Evolutionary conservation across 2,888 invertebrate species (phyloP).

Genomic region (Celastrina argiolus): DNA sequence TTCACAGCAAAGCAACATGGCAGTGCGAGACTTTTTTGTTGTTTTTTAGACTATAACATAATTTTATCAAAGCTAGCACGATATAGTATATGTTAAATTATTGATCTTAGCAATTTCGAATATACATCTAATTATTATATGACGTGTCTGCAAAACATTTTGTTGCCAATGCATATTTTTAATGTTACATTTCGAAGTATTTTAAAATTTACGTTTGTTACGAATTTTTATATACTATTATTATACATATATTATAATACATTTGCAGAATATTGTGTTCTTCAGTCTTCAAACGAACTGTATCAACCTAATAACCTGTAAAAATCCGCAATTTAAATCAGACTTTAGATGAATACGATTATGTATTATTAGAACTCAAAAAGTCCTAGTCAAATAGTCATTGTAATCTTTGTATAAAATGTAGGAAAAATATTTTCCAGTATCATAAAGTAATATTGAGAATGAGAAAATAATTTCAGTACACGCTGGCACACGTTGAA

Average conservation of each 20-base stretch:
- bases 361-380: background rate
- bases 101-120: background rate
- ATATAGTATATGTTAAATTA: background rate
- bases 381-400: background rate
- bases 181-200: no score
- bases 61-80: constrained; percentile 1
- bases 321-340: no score
- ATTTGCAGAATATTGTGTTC: background rate
- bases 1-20: background rate
- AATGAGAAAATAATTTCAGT: background rate
- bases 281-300: background rate
- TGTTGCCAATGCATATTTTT: background rate
- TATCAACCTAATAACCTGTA: no score
- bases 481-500: background rate
- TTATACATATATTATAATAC: no score
- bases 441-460: background rate
- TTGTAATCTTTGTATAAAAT: background rate
- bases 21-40: background rate
- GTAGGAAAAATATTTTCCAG: background rate
- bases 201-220: background rate
- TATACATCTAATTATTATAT: background rate
- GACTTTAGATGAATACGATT: no score
- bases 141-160: background rate
- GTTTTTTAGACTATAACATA: background rate
- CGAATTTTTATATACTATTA: no score